These are phyloP conservation scores for Neoniphon sammara DNA, from an alignment of 2,797 vertebrate species.

Conservation along the genomic window DNA sequence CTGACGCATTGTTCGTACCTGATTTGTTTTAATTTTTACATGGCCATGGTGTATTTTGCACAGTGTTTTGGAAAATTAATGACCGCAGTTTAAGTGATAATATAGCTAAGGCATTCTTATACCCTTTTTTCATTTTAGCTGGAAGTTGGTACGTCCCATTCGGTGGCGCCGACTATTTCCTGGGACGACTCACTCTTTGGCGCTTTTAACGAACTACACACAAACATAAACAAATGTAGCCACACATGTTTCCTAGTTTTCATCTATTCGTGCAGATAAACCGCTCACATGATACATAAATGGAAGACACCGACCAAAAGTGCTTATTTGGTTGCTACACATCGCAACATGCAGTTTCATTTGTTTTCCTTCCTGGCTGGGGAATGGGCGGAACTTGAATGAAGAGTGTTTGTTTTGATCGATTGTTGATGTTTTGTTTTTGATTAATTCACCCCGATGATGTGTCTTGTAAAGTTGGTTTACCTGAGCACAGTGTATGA, in stretches of 20 bases:
- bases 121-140: slow-evolving; percentile 50
- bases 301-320: background rate
- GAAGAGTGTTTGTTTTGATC: slow-evolving; percentile 56
- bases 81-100: fast-evolving
- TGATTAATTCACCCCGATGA: background rate
- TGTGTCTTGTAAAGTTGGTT: background rate
- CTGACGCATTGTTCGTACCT: slow-evolving; percentile 14
- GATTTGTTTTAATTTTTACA: background rate
- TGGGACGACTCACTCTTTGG: slow-evolving; percentile 55
- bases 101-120: background rate
- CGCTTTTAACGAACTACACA: slow-evolving; percentile 25
- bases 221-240: fast-evolving
- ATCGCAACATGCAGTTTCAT: slow-evolving; percentile 51
- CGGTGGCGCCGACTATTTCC: slow-evolving; percentile 78
- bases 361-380: slow-evolving; percentile 34
- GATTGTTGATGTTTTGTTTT: no score
- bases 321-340: background rate
- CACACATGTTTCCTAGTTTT: fast-evolving
- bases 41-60: background rate
- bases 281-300: fast-evolving
- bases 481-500: no score
- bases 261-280: fast-evolving
- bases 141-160: slow-evolving; percentile 63
- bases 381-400: slow-evolving; percentile 67
- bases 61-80: fast-evolving